Percentiles rank a stretch among this genome's conserved stretches.
Conservation (phyloP, 2,888 invertebrate genomes). For the Drosophila falleni region DNA sequence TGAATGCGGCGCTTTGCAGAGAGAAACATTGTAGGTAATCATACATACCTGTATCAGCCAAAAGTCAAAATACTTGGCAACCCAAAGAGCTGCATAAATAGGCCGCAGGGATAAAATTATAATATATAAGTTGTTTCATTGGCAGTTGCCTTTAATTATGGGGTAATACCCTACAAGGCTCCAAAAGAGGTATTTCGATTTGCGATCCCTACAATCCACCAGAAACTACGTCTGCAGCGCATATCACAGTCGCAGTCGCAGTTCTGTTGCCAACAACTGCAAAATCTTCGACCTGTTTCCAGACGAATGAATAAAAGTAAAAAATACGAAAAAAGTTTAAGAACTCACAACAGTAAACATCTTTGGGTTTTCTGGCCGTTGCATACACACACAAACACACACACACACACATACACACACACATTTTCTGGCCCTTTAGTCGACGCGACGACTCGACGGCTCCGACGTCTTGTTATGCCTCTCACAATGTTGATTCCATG, state of each 20-base stretch:
- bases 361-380: constrained; percentile 30
- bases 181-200: constrained; percentile 6
- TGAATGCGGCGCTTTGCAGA: constrained; percentile 28
- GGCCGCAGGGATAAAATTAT: constrained; percentile 79
- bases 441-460: constrained; percentile 11
- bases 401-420: not conserved
- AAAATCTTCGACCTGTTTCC: constrained; percentile 47
- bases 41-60: constrained; percentile 39
- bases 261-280: constrained; percentile 12
- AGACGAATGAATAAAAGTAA: constrained; percentile 34
- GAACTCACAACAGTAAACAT: constrained; percentile 54
- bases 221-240: constrained; percentile 10
- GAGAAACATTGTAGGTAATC: constrained; percentile 21
- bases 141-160: constrained; percentile 76
- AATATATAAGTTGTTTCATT: constrained; percentile 80
- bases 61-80: constrained; percentile 34
- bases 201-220: not conserved
- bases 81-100: constrained; percentile 61
- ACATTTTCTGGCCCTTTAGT: constrained; percentile 34
- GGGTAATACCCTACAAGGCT: constrained; percentile 21
- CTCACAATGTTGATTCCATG: constrained; percentile 21
- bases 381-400: not conserved
- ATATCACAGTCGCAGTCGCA: constrained; percentile 13
- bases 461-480: constrained; percentile 26
- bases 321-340: constrained; percentile 15